phyloP scores from a whole-genome alignment of 2,888 invertebrate genomes.

The Phragmatobia fuliginosa region DNA sequence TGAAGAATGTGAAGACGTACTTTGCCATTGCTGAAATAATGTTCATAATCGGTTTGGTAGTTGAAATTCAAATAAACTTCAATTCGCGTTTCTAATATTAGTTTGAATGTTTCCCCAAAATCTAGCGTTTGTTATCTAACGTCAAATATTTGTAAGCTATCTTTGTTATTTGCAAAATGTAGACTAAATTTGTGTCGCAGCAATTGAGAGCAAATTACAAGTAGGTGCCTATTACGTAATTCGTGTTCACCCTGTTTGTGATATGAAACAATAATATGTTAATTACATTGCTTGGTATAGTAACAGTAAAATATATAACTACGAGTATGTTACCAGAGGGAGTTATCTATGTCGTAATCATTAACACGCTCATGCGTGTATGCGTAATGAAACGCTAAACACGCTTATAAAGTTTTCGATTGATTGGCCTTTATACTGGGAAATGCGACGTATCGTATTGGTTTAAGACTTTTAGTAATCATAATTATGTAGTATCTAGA shows the following conservation, averaged over 20 bases:
- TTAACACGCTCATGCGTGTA: background rate
- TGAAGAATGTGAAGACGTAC: no score
- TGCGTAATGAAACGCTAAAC: background rate
- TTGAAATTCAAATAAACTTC: background rate
- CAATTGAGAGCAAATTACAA: background rate
- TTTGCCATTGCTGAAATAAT: no score
- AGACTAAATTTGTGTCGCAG: background rate
- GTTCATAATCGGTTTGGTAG: background rate
- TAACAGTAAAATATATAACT: slow-evolving; percentile 4
- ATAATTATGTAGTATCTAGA: background rate
- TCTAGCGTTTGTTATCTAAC: no score
- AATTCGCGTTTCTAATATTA: no score
- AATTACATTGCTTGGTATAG: slow-evolving; percentile 1
- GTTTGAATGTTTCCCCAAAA: no score
- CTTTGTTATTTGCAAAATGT: background rate
- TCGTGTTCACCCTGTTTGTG: slow-evolving; percentile 1
- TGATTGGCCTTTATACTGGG: background rate
- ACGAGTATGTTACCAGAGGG: slow-evolving; percentile 7
- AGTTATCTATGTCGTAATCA: slow-evolving; percentile 8
- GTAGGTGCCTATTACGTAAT: background rate
- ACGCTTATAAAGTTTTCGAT: slow-evolving; percentile 12
- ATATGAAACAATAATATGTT: slow-evolving; percentile 20
- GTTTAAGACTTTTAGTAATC: background rate
- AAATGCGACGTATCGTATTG: background rate
- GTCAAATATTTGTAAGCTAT: background rate